Base-by-base conservation (phyloP, 2,113 vertebrate species). In the Arenaria interpres region DNA sequence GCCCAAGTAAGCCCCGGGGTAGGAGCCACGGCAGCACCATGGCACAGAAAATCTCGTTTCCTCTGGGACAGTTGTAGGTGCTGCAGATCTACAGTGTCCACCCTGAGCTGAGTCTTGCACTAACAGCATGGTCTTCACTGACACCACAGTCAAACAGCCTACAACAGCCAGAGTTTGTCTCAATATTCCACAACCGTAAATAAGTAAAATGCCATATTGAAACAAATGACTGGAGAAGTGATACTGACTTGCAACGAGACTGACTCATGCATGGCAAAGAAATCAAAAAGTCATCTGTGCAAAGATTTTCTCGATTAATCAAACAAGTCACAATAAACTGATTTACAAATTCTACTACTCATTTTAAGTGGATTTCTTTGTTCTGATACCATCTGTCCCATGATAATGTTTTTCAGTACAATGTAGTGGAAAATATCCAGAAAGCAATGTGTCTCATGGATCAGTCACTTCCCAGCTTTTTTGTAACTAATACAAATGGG, bases 401-500 rank as follows among this genome's bases (percentile, higher is more conserved):
- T 10, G 30, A 24, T 63, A 84, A 35, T n/a, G 35, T 71, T 86
- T 90, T 84, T 48, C 64, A 84, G 75, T 50, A 85, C 63, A 93
- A 69, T 69, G 74, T 14, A 81, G 62, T 74, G 43, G 90, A 91
- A 95, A 35, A 54, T 46, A 84, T 43, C 66, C 90, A 96, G 68
- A 96, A 93, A 89, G 33, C 27, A 64, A 56, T n/a, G 20, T 51
- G 53, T 78, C 37, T 89, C 71, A 71, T 8, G 35, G 27, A 92
- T 75, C 88, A 63, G 68, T 23, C 41, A 46, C 51, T 95, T 93
- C 51, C 32, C 78, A 77, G 67, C 41, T 84, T 95, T 94, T 94
- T 84, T 93, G 83, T 92, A 94, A 95, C 90, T 73, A 94, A 94
- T 73, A 96, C 77, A 93, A 89, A 95, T 64, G 27, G 20, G 13